Evolutionary conservation across 2,113 vertebrate genomes (phyloP).

Genomic region (Cephalophus harveyi): DNA sequence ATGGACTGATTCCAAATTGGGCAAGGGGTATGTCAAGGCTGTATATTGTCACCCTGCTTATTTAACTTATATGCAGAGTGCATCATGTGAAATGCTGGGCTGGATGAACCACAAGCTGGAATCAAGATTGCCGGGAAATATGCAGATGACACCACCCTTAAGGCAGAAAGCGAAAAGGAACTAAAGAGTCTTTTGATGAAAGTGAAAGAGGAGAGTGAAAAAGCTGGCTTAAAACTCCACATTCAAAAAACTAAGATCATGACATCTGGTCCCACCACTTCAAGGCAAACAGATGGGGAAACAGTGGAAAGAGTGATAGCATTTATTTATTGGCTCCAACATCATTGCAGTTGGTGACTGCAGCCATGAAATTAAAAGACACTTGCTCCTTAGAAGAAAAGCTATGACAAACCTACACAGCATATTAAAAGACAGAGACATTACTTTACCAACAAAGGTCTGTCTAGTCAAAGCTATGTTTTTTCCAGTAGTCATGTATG

Average conservation of each 20-base stretch:
- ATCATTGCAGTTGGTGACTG: background rate
- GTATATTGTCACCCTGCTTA: background rate
- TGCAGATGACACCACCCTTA: background rate
- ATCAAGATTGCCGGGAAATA: background rate
- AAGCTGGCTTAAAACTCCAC: background rate
- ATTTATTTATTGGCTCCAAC: background rate
- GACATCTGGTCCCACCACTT: background rate
- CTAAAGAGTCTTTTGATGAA: background rate
- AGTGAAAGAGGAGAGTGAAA: background rate
- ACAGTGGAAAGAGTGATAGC: background rate
- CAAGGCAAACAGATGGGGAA: background rate
- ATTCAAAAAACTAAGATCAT: background rate
- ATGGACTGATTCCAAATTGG: background rate
- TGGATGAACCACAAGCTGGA: background rate
- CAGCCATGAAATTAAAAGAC: background rate
- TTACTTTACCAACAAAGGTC: background rate
- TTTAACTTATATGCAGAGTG: background rate
- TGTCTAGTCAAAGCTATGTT: background rate
- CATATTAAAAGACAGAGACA: background rate
- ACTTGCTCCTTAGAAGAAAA: background rate
- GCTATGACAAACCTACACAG: background rate
- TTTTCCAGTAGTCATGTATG: background rate
- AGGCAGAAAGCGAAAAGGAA: background rate
- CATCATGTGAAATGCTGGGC: background rate
- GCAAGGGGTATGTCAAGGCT: background rate